Evolutionary conservation across 2,888 invertebrate genomes (phyloP).

Genomic region (Tiphia femorata): DNA sequence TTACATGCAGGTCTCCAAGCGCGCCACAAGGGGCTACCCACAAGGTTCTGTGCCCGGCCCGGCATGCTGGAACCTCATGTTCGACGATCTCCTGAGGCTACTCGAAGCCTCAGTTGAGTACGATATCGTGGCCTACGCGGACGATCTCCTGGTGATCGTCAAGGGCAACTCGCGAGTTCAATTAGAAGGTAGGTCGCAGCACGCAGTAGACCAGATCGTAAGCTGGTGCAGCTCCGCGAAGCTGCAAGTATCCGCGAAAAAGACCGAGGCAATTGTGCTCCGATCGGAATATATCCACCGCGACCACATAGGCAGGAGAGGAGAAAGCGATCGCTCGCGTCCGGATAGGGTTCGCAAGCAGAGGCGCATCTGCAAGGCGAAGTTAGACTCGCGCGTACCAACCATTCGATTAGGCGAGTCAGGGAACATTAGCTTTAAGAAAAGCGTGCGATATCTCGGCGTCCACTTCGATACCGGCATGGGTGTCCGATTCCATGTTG

Average conservation of each 20-base stretch:
- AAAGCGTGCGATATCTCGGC: neutral
- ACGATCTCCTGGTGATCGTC: constrained; percentile 22
- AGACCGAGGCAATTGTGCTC: neutral
- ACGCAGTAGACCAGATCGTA: neutral
- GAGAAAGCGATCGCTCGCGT: neutral
- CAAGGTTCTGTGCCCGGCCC: constrained; percentile 30
- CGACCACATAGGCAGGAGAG: neutral
- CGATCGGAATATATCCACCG: neutral
- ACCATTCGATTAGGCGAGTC: neutral
- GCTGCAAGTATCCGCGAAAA: neutral
- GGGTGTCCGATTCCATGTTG: neutral
- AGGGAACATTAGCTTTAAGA: too few relatives aligned
- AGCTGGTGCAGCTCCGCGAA: constrained; percentile 6
- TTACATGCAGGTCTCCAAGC: constrained; percentile 4
- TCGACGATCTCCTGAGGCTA: constrained; percentile 2
- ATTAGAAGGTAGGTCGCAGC: neutral
- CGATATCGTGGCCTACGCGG: constrained; percentile 24
- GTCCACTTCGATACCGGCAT: neutral
- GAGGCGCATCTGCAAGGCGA: neutral
- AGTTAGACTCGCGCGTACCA: neutral
- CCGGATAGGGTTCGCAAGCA: neutral
- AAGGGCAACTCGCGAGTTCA: constrained; percentile 9
- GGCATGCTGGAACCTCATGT: constrained; percentile 14
- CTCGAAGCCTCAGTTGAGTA: neutral
- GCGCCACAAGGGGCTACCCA: constrained; percentile 21